Evolutionary conservation across 2,113 vertebrate species (phyloP), one percentile per base, ranked within the genome.

Genomic region (Xyliphius kryptos): DNA sequence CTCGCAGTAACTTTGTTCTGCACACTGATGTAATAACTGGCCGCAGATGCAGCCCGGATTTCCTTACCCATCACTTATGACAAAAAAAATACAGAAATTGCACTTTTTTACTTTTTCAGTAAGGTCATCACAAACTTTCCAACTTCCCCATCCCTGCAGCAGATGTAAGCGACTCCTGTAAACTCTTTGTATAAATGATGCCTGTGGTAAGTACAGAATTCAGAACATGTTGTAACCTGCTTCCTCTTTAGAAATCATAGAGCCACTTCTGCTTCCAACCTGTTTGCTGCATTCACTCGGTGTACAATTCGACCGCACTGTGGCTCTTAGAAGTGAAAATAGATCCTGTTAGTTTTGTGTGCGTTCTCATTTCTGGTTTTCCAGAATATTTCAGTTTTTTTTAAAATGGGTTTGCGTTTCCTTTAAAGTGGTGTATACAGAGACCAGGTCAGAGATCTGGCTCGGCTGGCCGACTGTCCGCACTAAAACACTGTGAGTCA

Each of bases 81-180:
- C 5, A 52, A 62, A 14, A n/a, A 13, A 51, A 63, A 55, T 38
- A 3, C 32, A 20, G 6, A 54, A 44, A 52, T 36, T 6, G 11
- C 32, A 2, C 14, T 10, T 54, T 8, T 5, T 15, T 6, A 14
- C 17, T 26, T 13, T 16, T 43, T 7, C 15, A 32, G 21, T 46
- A 26, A 43, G 19, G 20, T 11, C 9, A 12, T 21, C 9, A 10
- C 21, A 64, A 55, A 64, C 22, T 47, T 55, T 64, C 61, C 61
- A 63, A 63, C 61, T 54, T 63, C 61, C 44, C 22, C 15, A 44
- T 58, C 13, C 14, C 4, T n/a, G 43, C 15, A 26, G 20, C 6
- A 15, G 17, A 43, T 22, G 55, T 57, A 15, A 43, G 15, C 38
- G 20, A 57, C 14, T 21, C 10, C 5, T 40, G 10, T 53, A 2